Evolutionary conservation across 2,888 invertebrate genomes (phyloP), one percentile per base, ranked within the genome.

Genomic region (Andrena bicolor): DNA sequence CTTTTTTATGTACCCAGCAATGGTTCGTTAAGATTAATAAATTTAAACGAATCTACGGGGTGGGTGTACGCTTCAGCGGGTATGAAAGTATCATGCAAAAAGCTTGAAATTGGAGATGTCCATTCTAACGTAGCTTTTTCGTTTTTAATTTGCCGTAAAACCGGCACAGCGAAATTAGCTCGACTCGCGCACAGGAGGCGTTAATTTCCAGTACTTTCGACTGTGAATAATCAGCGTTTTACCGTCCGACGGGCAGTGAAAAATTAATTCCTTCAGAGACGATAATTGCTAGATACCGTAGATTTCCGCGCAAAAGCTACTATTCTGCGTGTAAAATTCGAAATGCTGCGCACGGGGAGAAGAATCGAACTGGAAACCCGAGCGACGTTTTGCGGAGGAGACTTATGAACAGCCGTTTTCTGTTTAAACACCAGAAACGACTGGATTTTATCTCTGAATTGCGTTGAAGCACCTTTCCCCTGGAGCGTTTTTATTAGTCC

Each of bases 201-300:
- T 71, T 53, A 48, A 78, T 66, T 71, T 32, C 16, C 35, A 0
- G 26, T n/a, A 16, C 23, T 26, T 32, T 76, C 76, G 41, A 53
- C 65, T 26, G 65, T 53, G 48, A 77, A 53, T 70, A 77, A 77
- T 80, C 32, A 26, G 23, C 35, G 26, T 76, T 41, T 41, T 30
- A 28, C 32, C 30, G 20, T 23, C 26, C 32, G 16, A 4, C 7
- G 51, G n/a, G 0, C 7, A 13, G 16, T n/a, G 41, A 71, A 66
- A 70, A 79, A 71, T 78, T 41, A 26, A 66, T 80, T 78, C 61
- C 32, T 53, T 60, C 65, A 13, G 13, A 48, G 30, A 23, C 48
- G 51, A 77, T 64, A 79, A 64, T 58, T 72, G 51, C 41, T n/a
- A 56, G 71, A 71, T 32, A 26, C 56, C 48, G 16, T 51, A n/a